A percentile compares a stretch with the other conserved stretches of the same genome.
These are phyloP conservation scores for Polyergus mexicanus DNA, from an alignment of 1,140 invertebrate species.

Conservation along the genomic window DNA sequence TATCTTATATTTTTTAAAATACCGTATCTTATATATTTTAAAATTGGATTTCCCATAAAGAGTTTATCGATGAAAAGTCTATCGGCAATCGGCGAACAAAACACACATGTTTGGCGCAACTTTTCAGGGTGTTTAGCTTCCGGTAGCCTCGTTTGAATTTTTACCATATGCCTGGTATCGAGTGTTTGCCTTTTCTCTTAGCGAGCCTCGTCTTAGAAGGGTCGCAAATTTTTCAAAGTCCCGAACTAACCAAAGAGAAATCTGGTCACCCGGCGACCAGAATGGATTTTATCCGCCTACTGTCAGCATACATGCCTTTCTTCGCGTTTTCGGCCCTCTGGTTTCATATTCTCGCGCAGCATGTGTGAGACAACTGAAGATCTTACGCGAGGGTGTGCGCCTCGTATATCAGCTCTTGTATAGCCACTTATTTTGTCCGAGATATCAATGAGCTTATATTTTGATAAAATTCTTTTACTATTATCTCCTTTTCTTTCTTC, in stretches of 20 bases:
- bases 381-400: conserved; percentile 25
- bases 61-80: not conserved
- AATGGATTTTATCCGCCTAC: conserved; percentile 15
- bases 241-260: not conserved
- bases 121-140: conserved; percentile 5
- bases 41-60: not conserved
- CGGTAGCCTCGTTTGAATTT: conserved; percentile 18
- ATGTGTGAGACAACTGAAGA: conserved; percentile 46
- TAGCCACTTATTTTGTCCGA: conserved; percentile 25
- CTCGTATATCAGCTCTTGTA: conserved; percentile 27
- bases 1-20: not conserved
- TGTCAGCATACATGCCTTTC: conserved; percentile 30
- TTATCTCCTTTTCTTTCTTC: too few species aligned
- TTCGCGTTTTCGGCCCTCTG: conserved; percentile 7
- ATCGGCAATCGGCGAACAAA: not conserved
- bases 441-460: conserved; percentile 23
- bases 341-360: conserved; percentile 26
- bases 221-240: conserved; percentile 7
- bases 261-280: conserved; percentile 3
- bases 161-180: conserved; percentile 41
- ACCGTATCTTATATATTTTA: not conserved
- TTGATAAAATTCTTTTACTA: conserved; percentile 25
- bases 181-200: conserved; percentile 6
- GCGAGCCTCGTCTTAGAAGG: not conserved
- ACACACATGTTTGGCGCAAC: not conserved